Base-by-base conservation (phyloP, 1,140 invertebrate species). In the Drosophila tropicalis region DNA sequence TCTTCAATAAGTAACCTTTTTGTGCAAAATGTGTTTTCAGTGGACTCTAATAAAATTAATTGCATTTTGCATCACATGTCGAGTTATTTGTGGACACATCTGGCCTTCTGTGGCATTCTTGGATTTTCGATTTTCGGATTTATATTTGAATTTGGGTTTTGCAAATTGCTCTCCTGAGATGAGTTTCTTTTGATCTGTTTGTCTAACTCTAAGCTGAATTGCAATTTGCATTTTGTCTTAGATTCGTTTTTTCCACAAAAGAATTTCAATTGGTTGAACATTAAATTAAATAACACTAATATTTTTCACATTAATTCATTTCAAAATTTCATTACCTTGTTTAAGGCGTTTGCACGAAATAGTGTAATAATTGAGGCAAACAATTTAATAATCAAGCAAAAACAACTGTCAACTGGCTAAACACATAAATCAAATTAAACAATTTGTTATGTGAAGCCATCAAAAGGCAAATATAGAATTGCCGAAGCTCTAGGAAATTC, bases 11-110 rank as follows among this genome's bases (percentile, higher is more conserved):
- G 3, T 3, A 12, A 13, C 12, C 12, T 72, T 67, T 51, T 51
- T 51, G 9, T 51, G 44, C 17, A 51, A 69, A 78, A 78, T 77
- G 74, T 71, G 44, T 76, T 76, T 77, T 72, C 76, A 72, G 72
- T 78, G 74, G 58, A 78, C 74, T 77, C 68, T 78, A 78, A 78
- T 78, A 77, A 78, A 78, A 78, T 78, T 78, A 78, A 78, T 77
- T 78, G 76, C 74, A 78, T 78, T 72, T 78, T 77, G 75, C 74
- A 51, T 67, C 64, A 60, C 74, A 70, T 77, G 68, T 77, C 57
- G 57, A 77, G 72, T 17, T 64, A 32, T 75, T 70, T 70, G 40
- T 62, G 57, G 70, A 41, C 57, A 22, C 22, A 41, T 62, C 55
- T 77, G 65, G 75, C 58, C 67, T 76, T 62, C 57, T 76, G 62